Evolutionary conservation across 23 tunicate species (phyloP), one percentile per base, ranked within the genome.

Genomic region (Ciona savignyi): DNA sequence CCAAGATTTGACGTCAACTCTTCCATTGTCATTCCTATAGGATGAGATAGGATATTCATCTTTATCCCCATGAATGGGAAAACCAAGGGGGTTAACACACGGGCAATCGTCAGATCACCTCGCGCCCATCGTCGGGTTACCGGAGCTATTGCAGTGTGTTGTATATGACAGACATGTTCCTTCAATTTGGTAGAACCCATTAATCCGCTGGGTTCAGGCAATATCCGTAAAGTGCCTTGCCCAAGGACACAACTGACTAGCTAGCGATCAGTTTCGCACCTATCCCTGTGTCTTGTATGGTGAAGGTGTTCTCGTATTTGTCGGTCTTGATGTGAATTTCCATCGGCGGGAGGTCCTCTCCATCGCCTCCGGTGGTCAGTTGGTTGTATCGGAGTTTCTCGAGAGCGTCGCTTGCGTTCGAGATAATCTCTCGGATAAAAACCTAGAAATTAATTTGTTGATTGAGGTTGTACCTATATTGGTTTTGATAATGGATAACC

Each of bases 371-470:
- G 23, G 67, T 70, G 34, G 80, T 80, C 31, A 93, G 81, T 15
- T 80, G 84, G 25, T 4, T 34, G 67, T 86, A 86, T 1, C 93
- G 78, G 33, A 77, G 64, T 63, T 93, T 93, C 64, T 93, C 93
- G 6, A 93, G 62, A 9, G 98, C 98, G 81, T 93, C 98, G 35
- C 93, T 86, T 22, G 95, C 81, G 65, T 93, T 93, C 9, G 98
- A 93, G 20, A 86, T 74, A 2, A 91, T 62, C 77, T 93, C 98
- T 0, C 98, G 85, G 51, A 93, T 86, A 51, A 93, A 93, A 24
- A 93, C 85, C 93, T 86, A 6, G 2, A 64, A 15, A 72, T 21
- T 9, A 49, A 49, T 49, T 11, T 11, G 15, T 49, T 49, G 28
- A 63, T 23, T 63, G 15, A 63, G 28, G 28, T 63, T 63, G 4